A percentile compares a stretch with the other conserved stretches of the same genome.
phyloP scores from a whole-genome alignment of 1,140 invertebrate species.

The Temnothorax nylanderi region DNA sequence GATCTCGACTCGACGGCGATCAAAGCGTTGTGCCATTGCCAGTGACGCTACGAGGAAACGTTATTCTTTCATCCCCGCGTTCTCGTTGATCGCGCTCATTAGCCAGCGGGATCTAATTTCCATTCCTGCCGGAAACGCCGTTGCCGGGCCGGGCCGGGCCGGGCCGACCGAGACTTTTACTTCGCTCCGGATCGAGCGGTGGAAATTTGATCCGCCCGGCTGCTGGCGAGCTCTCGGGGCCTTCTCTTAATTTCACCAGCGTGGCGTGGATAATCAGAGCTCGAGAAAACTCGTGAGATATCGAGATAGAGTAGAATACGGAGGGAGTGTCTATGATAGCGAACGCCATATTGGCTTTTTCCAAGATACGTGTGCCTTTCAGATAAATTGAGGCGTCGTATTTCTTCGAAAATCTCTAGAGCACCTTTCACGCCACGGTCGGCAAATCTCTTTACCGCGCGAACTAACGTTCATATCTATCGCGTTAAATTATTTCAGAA shows the following conservation, averaged over 20 bases:
- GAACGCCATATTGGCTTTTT: background rate
- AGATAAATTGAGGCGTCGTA: background rate
- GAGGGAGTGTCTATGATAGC: background rate
- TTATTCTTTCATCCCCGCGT: constrained; percentile 23
- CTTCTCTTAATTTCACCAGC: constrained; percentile 21
- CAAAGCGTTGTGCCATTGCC: background rate
- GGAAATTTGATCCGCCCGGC: constrained; percentile 24
- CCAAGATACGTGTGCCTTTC: background rate
- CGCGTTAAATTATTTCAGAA: background rate
- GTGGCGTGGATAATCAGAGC: constrained; percentile 1
- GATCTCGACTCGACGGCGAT: background rate
- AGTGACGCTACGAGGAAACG: background rate
- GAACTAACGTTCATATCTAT: background rate
- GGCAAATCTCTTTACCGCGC: background rate
- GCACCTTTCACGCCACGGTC: background rate
- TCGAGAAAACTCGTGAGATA: background rate
- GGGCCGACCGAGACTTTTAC: background rate
- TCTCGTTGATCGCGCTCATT: constrained; percentile 40
- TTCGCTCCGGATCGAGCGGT: background rate
- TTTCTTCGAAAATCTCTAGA: constrained; percentile 2
- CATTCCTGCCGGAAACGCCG: background rate
- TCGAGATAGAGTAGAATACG: background rate
- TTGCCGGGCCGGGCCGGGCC: no score
- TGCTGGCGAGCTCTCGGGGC: no score
- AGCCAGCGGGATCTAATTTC: constrained; percentile 40